These are phyloP conservation scores for Chaetodon auriga DNA, from an alignment of 2,113 vertebrate genomes.

Conservation along the genomic window DNA sequence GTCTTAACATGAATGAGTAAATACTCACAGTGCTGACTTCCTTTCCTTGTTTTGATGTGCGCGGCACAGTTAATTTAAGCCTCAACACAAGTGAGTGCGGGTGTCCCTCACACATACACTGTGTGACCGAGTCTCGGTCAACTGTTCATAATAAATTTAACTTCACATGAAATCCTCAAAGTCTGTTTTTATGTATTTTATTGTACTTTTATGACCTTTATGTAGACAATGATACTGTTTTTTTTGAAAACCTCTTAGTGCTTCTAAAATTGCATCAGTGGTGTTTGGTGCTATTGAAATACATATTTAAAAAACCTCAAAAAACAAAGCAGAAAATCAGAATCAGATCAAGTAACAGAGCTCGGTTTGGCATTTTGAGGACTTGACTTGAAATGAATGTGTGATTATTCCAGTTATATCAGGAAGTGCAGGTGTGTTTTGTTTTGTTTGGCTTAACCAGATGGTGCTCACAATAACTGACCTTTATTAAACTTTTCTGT, in stretches of 20 bases:
- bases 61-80: neutral
- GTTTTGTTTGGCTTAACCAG: neutral
- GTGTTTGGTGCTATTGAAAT: neutral
- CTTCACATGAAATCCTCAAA: neutral
- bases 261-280: neutral
- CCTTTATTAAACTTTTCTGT: neutral
- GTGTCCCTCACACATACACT: neutral
- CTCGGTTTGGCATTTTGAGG: neutral
- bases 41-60: neutral
- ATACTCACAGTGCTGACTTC: neutral
- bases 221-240: neutral
- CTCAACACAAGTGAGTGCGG: neutral
- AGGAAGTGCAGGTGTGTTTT: neutral
- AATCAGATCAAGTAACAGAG: neutral
- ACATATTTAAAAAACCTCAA: neutral
- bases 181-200: no score
- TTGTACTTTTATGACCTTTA: neutral
- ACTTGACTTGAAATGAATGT: neutral
- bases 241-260: neutral
- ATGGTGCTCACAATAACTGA: neutral
- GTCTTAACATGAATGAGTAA: constrained; percentile 12
- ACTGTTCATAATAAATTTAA: neutral
- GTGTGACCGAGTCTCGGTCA: neutral
- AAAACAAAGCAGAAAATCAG: neutral
- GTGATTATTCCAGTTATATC: neutral